A percentile compares a stretch with the other conserved stretches of the same genome.
phyloP scores from a whole-genome alignment of 2,113 vertebrate genomes.

The Crotalus horridus region DNA sequence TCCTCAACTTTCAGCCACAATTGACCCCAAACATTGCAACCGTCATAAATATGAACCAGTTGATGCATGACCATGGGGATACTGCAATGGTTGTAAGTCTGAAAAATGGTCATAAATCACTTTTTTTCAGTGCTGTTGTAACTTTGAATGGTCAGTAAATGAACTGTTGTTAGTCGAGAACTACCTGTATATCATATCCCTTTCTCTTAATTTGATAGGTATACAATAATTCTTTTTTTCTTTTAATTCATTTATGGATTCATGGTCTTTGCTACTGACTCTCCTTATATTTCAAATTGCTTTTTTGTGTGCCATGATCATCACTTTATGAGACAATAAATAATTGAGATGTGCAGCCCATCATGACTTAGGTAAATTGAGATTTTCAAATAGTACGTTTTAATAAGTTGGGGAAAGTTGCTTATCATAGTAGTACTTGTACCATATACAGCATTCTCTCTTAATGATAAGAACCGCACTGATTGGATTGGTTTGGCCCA shows the following conservation, averaged over 20 bases:
- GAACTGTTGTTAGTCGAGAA: too few relatives aligned
- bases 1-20: too few relatives aligned
- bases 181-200: background rate
- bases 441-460: background rate
- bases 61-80: too few relatives aligned
- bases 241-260: background rate
- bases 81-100: too few relatives aligned
- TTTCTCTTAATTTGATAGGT: background rate
- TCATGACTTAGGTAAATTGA: background rate
- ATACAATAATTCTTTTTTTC: background rate
- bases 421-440: background rate
- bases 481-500: background rate
- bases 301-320: background rate
- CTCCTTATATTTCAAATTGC: background rate
- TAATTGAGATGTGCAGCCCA: background rate
- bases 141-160: too few relatives aligned
- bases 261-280: background rate
- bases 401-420: background rate
- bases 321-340: background rate
- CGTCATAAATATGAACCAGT: too few relatives aligned
- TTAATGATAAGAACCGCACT: background rate
- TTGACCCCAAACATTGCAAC: too few relatives aligned
- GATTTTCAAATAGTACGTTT: background rate
- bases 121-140: too few relatives aligned
- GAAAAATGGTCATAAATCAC: too few relatives aligned